Conservation (phyloP, 2,797 vertebrate genomes). For the Artibeus jamaicensis region DNA sequence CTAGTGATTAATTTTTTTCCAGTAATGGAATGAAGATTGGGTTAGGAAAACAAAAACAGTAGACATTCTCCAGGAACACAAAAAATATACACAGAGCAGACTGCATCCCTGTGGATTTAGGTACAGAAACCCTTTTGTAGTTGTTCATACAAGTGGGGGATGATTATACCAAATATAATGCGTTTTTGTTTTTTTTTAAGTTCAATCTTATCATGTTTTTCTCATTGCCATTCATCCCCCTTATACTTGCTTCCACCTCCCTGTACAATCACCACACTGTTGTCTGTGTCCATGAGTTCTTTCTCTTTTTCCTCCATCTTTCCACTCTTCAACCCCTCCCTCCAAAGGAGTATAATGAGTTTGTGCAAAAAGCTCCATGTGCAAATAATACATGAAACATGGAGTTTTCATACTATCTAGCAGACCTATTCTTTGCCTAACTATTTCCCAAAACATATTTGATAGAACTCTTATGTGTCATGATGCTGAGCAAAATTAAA, state of each 20-base stretch:
- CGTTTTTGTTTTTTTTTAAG: not conserved
- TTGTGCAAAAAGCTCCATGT: not conserved
- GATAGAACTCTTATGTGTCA: not conserved
- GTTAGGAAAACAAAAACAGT: conserved; percentile 40
- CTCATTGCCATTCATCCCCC: not conserved
- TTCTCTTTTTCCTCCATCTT: not conserved
- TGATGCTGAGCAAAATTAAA: not conserved
- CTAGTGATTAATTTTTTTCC: not conserved
- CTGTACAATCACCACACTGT: not conserved
- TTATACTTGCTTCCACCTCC: not conserved
- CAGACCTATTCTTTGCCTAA: conserved; percentile 37
- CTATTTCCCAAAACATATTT: conserved; percentile 5
- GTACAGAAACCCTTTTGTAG: not conserved
- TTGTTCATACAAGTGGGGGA: not conserved
- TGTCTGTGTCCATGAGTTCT: not conserved
- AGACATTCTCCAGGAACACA: conserved; percentile 56
- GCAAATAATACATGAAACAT: not conserved
- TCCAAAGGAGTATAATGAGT: not conserved
- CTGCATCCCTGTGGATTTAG: conserved; percentile 6
- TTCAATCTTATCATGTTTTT: not conserved
- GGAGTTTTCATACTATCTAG: conserved; percentile 13
- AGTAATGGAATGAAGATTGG: conserved; percentile 54
- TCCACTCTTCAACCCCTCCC: not conserved
- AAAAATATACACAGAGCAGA: not conserved
- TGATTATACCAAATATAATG: not conserved